These are phyloP conservation scores for Bimastos eiseni DNA, from an alignment of 2,888 invertebrate species.

Conservation along the genomic window DNA sequence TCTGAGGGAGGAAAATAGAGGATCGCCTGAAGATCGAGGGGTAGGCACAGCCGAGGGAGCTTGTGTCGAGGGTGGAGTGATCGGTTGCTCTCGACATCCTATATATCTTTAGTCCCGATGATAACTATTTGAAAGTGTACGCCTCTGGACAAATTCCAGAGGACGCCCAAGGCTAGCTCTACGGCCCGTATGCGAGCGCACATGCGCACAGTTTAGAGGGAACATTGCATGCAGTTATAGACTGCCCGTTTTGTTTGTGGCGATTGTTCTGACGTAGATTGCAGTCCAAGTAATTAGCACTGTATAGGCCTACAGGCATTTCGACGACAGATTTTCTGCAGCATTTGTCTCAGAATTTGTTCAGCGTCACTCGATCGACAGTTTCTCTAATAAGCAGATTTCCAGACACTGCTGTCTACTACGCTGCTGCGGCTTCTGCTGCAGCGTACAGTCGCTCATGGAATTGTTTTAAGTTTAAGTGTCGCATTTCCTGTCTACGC, in stretches of 20 bases:
- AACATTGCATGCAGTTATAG: background rate
- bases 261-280: background rate
- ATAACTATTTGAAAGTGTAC: too few relatives aligned
- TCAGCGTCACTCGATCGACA: background rate
- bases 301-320: too few relatives aligned
- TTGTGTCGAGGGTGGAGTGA: too few relatives aligned
- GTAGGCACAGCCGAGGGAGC: too few relatives aligned
- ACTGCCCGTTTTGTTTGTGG: background rate
- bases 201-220: too few relatives aligned
- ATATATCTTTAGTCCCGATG: too few relatives aligned
- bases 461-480: conserved; percentile 4
- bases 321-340: background rate
- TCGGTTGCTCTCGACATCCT: too few relatives aligned
- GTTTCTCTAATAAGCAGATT: background rate
- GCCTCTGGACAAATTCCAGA: too few relatives aligned
- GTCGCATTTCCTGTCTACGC: background rate
- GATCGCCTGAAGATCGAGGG: too few relatives aligned
- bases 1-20: too few relatives aligned
- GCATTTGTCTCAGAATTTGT: background rate
- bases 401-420: background rate
- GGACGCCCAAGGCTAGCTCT: too few relatives aligned
- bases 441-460: background rate
- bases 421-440: background rate
- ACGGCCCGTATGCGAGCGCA: too few relatives aligned
- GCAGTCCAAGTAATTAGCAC: background rate